phyloP scores from a whole-genome alignment of 2,888 invertebrate species.

The Dynastes tityus region DNA sequence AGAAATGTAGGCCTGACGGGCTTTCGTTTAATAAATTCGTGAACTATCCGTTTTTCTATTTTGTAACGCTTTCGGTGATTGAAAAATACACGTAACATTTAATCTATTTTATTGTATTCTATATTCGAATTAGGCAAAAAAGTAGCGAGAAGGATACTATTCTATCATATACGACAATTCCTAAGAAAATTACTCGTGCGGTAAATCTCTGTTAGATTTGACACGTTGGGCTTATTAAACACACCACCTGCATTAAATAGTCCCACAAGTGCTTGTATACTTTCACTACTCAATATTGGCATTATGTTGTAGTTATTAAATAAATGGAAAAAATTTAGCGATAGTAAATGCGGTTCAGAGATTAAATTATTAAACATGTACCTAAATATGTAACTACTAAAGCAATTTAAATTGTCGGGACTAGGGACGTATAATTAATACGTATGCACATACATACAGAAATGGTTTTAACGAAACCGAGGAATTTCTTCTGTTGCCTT shows the following conservation, averaged over 20 bases:
- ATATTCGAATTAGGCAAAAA: no score
- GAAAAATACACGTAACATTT: not conserved
- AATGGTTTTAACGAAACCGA: no score
- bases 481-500: no score
- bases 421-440: no score
- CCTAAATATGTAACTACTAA: no score
- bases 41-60: conserved; percentile 22
- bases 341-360: not conserved
- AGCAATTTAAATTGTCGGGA: no score
- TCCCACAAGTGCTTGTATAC: not conserved
- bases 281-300: not conserved
- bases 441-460: no score
- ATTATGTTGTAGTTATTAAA: no score
- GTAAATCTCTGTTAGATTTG: conserved; percentile 23
- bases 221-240: not conserved
- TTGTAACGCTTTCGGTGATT: conserved; percentile 15
- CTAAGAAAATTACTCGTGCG: conserved; percentile 32
- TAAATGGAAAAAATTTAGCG: not conserved
- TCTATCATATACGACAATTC: not conserved
- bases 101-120: no score
- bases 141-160: not conserved
- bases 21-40: conserved; percentile 30
- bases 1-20: not conserved
- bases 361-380: not conserved
- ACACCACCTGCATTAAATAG: not conserved